Conservation (phyloP, 2,888 invertebrate species). For the Megalurothrips usitatus region DNA sequence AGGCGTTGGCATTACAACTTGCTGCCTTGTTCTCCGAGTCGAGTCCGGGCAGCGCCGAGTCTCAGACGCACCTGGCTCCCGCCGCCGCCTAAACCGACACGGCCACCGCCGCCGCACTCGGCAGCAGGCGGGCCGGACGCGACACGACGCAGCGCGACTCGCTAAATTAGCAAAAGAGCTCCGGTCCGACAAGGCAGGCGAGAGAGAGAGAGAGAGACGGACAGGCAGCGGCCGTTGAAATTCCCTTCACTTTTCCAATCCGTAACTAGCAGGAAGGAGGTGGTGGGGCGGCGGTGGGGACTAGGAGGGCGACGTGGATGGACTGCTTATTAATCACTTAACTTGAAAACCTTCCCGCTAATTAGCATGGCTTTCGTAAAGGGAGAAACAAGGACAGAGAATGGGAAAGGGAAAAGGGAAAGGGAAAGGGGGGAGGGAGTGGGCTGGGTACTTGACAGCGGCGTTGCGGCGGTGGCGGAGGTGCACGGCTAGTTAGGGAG, state of each 20-base stretch:
- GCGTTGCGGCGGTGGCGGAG: background rate
- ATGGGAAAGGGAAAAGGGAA: background rate
- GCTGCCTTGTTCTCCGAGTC: background rate
- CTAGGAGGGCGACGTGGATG: background rate
- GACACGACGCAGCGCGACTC: background rate
- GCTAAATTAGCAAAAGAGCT: background rate
- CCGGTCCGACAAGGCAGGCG: background rate
- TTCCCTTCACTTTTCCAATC: constrained; percentile 5
- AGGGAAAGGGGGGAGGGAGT: background rate
- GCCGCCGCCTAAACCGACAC: background rate
- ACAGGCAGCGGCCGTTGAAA: background rate
- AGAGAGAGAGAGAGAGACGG: background rate
- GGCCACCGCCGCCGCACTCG: background rate
- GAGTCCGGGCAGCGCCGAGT: background rate
- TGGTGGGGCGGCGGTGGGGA: background rate
- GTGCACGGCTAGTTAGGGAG: background rate
- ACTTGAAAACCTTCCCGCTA: constrained; percentile 3
- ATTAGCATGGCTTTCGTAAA: background rate
- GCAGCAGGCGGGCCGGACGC: no score
- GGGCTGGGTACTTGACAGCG: background rate
- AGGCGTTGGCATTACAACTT: no score
- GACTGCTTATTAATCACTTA: constrained; percentile 25
- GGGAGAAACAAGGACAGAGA: no score
- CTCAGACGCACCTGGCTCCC: background rate
- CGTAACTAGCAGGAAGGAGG: background rate